These are phyloP conservation scores for Drosophila lacicola DNA, from an alignment of 2,888 invertebrate genomes.

Conservation along the genomic window DNA sequence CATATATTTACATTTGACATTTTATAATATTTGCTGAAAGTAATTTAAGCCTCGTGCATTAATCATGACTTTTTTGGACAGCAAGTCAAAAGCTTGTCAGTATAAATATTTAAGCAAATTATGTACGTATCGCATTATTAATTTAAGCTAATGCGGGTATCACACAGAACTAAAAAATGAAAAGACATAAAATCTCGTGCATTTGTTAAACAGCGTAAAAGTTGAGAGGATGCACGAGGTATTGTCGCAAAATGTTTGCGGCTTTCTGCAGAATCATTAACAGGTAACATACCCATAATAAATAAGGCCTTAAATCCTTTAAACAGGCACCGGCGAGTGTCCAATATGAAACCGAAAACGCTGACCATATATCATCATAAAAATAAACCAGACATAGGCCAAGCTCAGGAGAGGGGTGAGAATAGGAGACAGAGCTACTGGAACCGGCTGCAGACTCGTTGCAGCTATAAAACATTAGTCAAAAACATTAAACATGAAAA, in stretches of 20 bases:
- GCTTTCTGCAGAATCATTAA: conserved; percentile 26
- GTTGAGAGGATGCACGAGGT: not conserved
- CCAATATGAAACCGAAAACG: conserved; percentile 37
- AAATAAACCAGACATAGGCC: conserved; percentile 51
- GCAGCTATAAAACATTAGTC: conserved; percentile 61
- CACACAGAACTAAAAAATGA: too few species aligned
- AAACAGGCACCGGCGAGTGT: conserved; percentile 32
- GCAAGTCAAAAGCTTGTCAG: too few species aligned
- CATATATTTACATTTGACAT: too few species aligned
- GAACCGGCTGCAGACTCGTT: conserved; percentile 15
- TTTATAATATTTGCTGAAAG: too few species aligned
- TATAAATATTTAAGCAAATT: too few species aligned
- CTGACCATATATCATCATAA: conserved; percentile 73
- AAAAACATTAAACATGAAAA: conserved; percentile 66
- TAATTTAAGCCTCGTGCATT: too few species aligned
- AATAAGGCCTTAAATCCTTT: conserved; percentile 63
- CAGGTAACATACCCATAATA: conserved; percentile 49
- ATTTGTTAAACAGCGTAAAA: too few species aligned
- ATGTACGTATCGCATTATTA: too few species aligned
- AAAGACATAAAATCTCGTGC: too few species aligned
- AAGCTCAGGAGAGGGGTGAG: conserved; percentile 3
- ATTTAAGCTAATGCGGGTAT: too few species aligned
- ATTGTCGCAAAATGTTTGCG: conserved; percentile 5
- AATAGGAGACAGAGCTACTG: conserved; percentile 8
- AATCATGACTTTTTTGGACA: too few species aligned